Evolutionary conservation across 2,888 invertebrate genomes (phyloP).

Genomic region (Dugesia japonica): DNA sequence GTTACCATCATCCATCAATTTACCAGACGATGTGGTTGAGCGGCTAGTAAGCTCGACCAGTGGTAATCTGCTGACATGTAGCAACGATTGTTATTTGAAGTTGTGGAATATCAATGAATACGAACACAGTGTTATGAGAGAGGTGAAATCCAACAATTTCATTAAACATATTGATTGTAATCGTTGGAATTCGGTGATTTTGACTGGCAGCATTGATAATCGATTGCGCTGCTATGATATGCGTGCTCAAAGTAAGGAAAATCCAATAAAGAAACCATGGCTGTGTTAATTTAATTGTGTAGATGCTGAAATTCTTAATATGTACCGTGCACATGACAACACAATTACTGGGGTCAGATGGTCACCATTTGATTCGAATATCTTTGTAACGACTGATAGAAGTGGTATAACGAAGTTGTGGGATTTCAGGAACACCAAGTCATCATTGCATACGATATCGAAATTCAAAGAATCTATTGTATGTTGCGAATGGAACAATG

Average conservation of each 20-base stretch:
- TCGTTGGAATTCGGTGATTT: neutral
- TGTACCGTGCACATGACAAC: neutral
- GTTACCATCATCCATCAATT: neutral
- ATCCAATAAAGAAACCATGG: neutral
- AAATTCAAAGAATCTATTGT: neutral
- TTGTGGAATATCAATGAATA: neutral
- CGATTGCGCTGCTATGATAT: neutral
- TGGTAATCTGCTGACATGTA: neutral
- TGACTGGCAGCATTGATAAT: neutral
- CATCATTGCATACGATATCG: neutral
- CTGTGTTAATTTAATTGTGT: neutral
- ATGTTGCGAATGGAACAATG: neutral
- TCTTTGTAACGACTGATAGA: neutral
- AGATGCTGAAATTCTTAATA: neutral
- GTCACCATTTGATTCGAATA: neutral
- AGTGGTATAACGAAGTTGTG: neutral
- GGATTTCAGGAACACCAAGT: neutral
- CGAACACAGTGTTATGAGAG: neutral
- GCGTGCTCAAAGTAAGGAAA: neutral
- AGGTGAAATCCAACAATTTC: neutral
- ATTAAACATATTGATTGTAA: neutral
- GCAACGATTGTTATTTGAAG: neutral
- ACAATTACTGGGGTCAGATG: neutral
- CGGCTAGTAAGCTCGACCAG: neutral
- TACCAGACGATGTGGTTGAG: too few species aligned